phyloP scores from a whole-genome alignment of 2,113 vertebrate species.

The Alligator mississippiensis region DNA sequence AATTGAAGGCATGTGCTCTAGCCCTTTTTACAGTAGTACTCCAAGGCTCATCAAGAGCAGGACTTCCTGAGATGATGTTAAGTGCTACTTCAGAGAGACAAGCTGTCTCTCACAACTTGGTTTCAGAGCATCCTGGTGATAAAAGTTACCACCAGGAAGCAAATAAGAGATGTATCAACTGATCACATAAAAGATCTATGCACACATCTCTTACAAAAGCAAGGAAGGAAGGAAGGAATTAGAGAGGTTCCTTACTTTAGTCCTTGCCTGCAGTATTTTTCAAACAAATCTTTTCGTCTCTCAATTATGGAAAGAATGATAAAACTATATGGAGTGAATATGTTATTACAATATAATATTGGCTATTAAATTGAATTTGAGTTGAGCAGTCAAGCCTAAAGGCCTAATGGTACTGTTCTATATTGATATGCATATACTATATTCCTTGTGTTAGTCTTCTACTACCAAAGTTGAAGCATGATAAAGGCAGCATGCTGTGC shows the following conservation, averaged over 20 bases:
- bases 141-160: not conserved
- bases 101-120: not conserved
- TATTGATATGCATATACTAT: not conserved
- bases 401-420: not conserved
- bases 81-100: too few relatives aligned
- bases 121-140: not conserved
- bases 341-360: too few relatives aligned
- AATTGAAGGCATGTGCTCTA: too few relatives aligned
- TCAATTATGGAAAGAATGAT: too few relatives aligned
- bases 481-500: not conserved
- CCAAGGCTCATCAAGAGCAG: too few relatives aligned
- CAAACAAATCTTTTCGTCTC: not conserved
- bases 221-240: too few relatives aligned
- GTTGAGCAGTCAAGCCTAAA: not conserved
- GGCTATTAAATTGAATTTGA: not conserved
- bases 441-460: not conserved
- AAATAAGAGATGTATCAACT: not conserved
- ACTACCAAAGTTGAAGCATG: not conserved
- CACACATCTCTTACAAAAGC: not conserved
- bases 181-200: too few relatives aligned
- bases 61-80: too few relatives aligned
- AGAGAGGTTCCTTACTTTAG: not conserved
- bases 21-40: too few relatives aligned
- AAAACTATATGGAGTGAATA: not conserved
- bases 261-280: not conserved